Base-by-base conservation (phyloP, 30 jellyfish, hydroid and myxozoan species). In the Nemopilema nomurai region DNA sequence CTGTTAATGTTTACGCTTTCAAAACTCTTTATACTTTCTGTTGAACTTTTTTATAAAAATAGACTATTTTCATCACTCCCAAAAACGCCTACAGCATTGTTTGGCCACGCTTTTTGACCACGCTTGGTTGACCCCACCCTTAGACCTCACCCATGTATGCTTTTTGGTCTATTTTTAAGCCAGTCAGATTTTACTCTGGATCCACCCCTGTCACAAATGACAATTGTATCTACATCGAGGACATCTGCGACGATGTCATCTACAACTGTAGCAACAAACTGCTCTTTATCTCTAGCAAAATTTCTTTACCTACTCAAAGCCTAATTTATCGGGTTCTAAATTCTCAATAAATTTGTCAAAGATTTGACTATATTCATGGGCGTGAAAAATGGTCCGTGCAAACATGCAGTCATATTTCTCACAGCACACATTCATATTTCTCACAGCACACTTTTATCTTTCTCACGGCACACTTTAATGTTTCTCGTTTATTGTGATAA, bases 241-340 rank as follows among this genome's bases (percentile, higher is more conserved):
- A 30, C 25, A 21, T 49, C 41, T 23, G 41, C 64, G 27, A 81
- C 87, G 26, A 84, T 49, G 51, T 49, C 93, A 23, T 71, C 72
- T 7, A 84, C 93, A 62, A 71, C 93, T 7, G 87, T 71, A 41
- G 71, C 83, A 23, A 84, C 93, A 4, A n/a, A n/a, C n/a, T n/a
- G n/a, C n/a, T n/a, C n/a, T n/a, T n/a, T n/a, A n/a, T n/a, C n/a
- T n/a, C n/a, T n/a, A n/a, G n/a, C n/a, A n/a, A n/a, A n/a, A n/a
- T n/a, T n/a, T n/a, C n/a, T n/a, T n/a, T n/a, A n/a, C n/a, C n/a
- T n/a, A n/a, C n/a, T n/a, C n/a, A n/a, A n/a, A n/a, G n/a, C n/a
- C n/a, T n/a, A n/a, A n/a, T n/a, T n/a, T n/a, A n/a, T n/a, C n/a
- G n/a, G n/a, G n/a, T n/a, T n/a, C n/a, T n/a, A n/a, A n/a, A n/a